Conservation (phyloP, 2,113 vertebrate genomes). For the Chionomys nivalis region DNA sequence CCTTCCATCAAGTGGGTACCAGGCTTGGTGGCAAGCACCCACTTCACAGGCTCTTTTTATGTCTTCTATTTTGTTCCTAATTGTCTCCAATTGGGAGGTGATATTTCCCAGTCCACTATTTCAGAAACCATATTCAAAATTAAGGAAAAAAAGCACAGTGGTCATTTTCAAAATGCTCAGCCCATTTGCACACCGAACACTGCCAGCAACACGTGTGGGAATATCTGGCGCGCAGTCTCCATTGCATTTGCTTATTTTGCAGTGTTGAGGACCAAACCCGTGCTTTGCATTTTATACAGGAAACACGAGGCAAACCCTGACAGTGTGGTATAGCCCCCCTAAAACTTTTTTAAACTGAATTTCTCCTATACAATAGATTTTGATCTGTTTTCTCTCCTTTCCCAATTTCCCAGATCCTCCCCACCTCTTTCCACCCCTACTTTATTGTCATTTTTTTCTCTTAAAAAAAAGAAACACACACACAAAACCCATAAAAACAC, state of each 20-base stretch:
- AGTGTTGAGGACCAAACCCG: not conserved
- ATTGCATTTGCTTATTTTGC: not conserved
- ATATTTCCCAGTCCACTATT: not conserved
- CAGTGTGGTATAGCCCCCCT: not conserved
- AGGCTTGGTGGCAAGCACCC: not conserved
- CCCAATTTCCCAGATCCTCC: not conserved
- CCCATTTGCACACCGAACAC: not conserved
- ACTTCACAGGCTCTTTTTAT: not conserved
- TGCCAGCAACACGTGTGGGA: not conserved
- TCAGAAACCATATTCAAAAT: slow-evolving; percentile 16
- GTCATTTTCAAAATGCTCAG: slow-evolving; percentile 19
- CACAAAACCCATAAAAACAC: not conserved
- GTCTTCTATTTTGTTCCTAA: slow-evolving; percentile 9
- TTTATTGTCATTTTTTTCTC: not conserved
- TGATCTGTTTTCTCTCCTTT: not conserved
- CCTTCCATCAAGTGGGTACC: not conserved
- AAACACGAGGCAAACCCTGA: not conserved
- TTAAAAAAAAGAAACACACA: not conserved
- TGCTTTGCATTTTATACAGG: not conserved
- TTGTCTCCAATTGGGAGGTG: not conserved
- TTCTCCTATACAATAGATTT: not conserved
- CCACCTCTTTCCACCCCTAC: not conserved
- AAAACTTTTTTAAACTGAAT: not conserved
- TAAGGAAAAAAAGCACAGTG: not conserved
- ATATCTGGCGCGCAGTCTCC: not conserved